phyloP scores from a whole-genome alignment of 2,113 vertebrate genomes.

The Indicator indicator region DNA sequence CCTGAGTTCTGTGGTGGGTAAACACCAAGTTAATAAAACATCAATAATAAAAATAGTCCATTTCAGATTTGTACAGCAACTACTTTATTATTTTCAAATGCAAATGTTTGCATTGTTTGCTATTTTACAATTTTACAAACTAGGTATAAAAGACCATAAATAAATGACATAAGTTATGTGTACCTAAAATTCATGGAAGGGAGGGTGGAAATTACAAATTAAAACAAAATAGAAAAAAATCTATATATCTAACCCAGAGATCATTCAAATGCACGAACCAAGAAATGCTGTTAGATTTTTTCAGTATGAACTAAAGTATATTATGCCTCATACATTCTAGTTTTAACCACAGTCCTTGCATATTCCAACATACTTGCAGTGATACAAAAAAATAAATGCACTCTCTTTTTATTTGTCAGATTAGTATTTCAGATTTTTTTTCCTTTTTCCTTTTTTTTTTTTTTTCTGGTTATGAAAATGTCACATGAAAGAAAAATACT shows the following conservation, averaged over 20 bases:
- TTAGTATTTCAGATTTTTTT: conserved; percentile 64
- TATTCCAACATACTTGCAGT: conserved; percentile 91
- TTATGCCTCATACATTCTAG: conserved; percentile 93
- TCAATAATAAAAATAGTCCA: neutral
- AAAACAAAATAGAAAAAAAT: conserved; percentile 88
- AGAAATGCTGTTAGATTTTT: conserved; percentile 82
- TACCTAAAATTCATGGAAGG: conserved; percentile 90
- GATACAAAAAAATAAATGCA: conserved; percentile 85
- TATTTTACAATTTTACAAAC: conserved; percentile 99
- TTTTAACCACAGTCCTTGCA: conserved; percentile 90
- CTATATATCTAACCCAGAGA: conserved; percentile 87
- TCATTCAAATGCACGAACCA: conserved; percentile 82
- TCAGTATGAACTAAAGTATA: conserved; percentile 88
- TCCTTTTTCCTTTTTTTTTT: conserved; percentile 50
- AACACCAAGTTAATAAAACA: neutral
- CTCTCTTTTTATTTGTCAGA: conserved; percentile 80
- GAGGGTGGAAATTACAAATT: conserved; percentile 78
- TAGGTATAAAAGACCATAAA: conserved; percentile 99
- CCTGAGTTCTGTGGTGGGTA: neutral
- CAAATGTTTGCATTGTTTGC: conserved; percentile 91
- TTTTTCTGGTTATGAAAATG: conserved; percentile 80
- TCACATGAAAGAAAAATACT: conserved; percentile 84
- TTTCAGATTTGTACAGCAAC: conserved; percentile 82
- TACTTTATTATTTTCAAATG: conserved; percentile 98
- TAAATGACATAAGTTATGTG: conserved; percentile 99